Base-by-base conservation (phyloP, 2,797 vertebrate species). In the Paedocypris micromegethes region DNA sequence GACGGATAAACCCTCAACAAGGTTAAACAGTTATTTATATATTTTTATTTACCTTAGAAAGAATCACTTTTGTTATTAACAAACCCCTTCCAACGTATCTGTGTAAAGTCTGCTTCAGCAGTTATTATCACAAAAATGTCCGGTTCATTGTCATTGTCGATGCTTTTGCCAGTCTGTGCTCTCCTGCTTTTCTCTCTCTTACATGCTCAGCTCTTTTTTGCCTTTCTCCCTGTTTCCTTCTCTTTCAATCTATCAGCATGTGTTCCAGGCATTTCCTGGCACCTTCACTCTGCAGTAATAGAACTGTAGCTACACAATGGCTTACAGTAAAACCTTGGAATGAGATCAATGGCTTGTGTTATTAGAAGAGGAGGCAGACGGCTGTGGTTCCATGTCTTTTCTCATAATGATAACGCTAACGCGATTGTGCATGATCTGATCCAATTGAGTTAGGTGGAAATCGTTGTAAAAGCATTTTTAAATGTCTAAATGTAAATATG, bases 321-420 rank as follows among this genome's bases (percentile, higher is more conserved):
- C 67, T 79, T 75, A 68, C 75, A 72, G 77, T 77, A 76, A 79
- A 70, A 45, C 56, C 45, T 56, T 68, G 60, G 42, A 70, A 70
- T 9, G 46, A 58, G 59, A 77, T 73, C 75, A 75, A 76, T 76
- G 59, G 40, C 54, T 65, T 58, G 59, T 77, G 74, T 75, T 61
- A 77, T 67, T 62, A 64, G 52, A 5, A 23, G 55, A 60, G 69
- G 72, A 70, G 48, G 55, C 66, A 64, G 72, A 68, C 60, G 67
- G 63, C 70, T 23, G 47, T 52, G 59, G 64, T 70, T 77, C 72
- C 56, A 64, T 76, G 68, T 73, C 23, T 65, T 61, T 72, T 49
- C 60, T 64, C 41, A 68, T 79, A 74, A 74, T 68, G 65, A 70
- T 64, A 65, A 58, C 62, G 55, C 5, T 58, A 59, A 60, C 51